Conservation (phyloP, 2,113 vertebrate species). For the Pagrus major region DNA sequence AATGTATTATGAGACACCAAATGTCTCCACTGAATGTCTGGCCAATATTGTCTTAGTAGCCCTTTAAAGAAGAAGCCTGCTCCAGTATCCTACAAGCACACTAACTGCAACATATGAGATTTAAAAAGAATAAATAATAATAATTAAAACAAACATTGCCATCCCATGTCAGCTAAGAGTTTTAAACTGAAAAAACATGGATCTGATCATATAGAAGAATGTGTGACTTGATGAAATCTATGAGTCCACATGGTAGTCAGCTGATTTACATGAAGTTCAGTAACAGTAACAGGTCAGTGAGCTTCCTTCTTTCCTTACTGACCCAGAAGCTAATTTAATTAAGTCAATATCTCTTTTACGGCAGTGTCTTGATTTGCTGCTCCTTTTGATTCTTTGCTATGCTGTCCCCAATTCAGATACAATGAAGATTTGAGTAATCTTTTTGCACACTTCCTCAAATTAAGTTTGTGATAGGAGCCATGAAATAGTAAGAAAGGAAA, state of each 20-base stretch:
- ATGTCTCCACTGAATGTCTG: neutral
- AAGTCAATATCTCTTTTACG: no score
- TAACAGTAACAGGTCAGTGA: conserved; percentile 43
- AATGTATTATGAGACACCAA: neutral
- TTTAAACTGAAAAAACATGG: conserved; percentile 13
- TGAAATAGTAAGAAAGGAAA: neutral
- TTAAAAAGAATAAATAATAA: no score
- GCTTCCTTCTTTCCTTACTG: neutral
- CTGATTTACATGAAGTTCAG: conserved; percentile 33
- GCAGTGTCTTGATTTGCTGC: no score
- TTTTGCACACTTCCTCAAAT: no score
- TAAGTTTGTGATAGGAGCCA: neutral
- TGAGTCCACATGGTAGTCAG: conserved; percentile 10
- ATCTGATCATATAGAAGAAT: neutral
- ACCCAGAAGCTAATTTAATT: no score
- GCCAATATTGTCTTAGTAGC: neutral
- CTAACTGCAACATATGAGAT: no score
- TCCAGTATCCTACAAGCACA: no score
- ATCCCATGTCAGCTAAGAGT: neutral
- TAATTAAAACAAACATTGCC: conserved; percentile 5
- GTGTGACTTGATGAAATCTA: conserved; percentile 20
- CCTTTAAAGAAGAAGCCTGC: neutral
- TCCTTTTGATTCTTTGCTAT: no score
- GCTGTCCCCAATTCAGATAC: no score
- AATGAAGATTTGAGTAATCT: no score